Base-by-base conservation (phyloP, 2,113 vertebrate genomes). In the Oxygymnocypris stewartii region DNA sequence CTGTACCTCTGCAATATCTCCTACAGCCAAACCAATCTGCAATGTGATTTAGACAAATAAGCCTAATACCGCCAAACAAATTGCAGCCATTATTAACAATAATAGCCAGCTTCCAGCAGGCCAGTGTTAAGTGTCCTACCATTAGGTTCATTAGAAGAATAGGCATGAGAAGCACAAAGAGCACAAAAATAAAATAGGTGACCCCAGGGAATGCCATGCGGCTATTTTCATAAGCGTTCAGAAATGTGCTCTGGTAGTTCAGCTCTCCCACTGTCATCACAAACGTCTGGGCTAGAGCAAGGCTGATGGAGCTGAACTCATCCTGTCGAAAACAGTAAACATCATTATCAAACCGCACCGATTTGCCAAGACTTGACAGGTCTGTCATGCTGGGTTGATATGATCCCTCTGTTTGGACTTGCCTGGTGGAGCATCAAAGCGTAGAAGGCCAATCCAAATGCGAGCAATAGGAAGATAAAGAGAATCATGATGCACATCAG, bases 221-320 rank as follows among this genome's bases (percentile, higher is more conserved):
- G 11, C 73, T 69, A 5, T 91, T 91, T 51, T 97, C 86, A 81
- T 93, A 93, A 0, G 96, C 93, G 0, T 96, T 92, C 61, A 99
- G 94, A 90, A 99, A 96, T 51, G 96, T 96, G 61, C 94, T 97
- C 0, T 96, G 96, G 84, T 99, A 99, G 92, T 96, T 98, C 59
- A 97, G 92, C 84, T 99, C 97, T 84, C 98, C 98, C 6, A 98
- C 94, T 95, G 97, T 99, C 98, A 99, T 99, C 88, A 96, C 97
- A 93, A 99, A 98, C 4, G 96, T 97, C 92, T 99, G 97, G 79
- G 98, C 94, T 85, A 99, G 86, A 0, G 98, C 96, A n/a, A 98
- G 95, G 0, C 93, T 76, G 20, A 97, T 92, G 0, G 89, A 94
- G 25, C 93, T 92, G 84, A 97, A 99, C 3, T 96, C 94, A 89